Conservation (phyloP, 2,888 invertebrate genomes). For the Odontocerum albicorne region DNA sequence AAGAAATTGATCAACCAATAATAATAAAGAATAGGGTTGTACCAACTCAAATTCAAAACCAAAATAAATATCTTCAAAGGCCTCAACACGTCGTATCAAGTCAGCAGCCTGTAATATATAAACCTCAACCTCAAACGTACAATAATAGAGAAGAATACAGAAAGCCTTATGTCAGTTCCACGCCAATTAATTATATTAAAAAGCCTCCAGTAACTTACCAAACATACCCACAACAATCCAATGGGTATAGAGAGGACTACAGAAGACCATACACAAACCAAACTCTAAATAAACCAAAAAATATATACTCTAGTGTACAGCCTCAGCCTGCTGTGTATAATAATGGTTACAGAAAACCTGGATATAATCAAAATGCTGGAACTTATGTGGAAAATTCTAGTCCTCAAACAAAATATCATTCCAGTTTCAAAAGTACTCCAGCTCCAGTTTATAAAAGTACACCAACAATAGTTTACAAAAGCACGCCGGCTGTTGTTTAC, state of each 20-base stretch:
- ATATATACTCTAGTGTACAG: no score
- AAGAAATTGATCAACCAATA: constrained; percentile 29
- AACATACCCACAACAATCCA: not conserved
- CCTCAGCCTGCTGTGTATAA: constrained; percentile 17
- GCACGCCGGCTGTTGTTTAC: no score
- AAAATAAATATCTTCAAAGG: not conserved
- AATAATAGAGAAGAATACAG: no score
- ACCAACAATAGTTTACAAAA: no score
- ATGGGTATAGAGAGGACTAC: not conserved
- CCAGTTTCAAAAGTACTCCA: constrained; percentile 16
- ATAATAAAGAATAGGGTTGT: constrained; percentile 40
- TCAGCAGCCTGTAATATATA: not conserved
- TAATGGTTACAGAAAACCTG: constrained; percentile 26
- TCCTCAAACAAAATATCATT: constrained; percentile 17
- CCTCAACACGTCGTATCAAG: not conserved
- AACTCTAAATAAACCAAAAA: no score
- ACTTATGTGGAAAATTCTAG: constrained; percentile 12
- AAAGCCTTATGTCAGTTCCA: no score
- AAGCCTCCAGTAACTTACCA: not conserved
- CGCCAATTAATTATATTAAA: no score
- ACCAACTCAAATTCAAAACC: no score
- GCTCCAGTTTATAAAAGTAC: constrained; percentile 4
- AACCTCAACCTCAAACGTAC: no score
- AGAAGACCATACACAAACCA: not conserved
- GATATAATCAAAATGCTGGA: constrained; percentile 15